Evolutionary conservation across 2,113 vertebrate species (phyloP).

Genomic region (Octodon degus): DNA sequence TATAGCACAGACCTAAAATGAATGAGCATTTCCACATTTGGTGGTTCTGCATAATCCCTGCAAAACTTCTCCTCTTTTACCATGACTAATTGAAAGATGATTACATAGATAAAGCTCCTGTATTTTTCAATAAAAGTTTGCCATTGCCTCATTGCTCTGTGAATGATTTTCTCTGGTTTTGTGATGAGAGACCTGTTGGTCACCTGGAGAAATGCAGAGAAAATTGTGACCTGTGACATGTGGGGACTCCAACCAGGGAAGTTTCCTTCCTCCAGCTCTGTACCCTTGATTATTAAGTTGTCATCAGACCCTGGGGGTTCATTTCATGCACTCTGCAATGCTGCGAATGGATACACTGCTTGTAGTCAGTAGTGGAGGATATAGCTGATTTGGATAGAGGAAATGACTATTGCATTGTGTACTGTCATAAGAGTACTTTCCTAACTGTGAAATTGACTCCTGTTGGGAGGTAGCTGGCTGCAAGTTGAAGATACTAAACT

Average conservation of each 20-base stretch:
- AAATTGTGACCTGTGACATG: background rate
- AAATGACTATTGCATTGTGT: background rate
- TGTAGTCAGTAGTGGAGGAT: background rate
- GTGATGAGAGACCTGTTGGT: background rate
- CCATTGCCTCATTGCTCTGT: background rate
- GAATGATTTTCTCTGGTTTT: background rate
- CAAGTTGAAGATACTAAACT: background rate
- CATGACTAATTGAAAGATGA: constrained; percentile 51
- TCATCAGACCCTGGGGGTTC: background rate
- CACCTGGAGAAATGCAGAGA: background rate
- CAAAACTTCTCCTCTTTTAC: background rate
- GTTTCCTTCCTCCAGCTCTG: background rate
- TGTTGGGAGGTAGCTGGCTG: background rate
- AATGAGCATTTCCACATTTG: background rate
- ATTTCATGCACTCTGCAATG: background rate
- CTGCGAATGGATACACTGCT: background rate
- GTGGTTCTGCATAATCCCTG: background rate
- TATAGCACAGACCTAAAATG: constrained; percentile 9
- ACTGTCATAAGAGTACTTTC: background rate
- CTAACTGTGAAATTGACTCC: background rate
- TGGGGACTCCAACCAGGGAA: background rate
- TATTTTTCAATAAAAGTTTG: constrained; percentile 11
- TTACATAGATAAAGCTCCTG: background rate
- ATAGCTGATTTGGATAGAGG: background rate
- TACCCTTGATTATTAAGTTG: background rate